Base-by-base conservation (phyloP, 2,113 vertebrate genomes). In the Brachirus orientalis region DNA sequence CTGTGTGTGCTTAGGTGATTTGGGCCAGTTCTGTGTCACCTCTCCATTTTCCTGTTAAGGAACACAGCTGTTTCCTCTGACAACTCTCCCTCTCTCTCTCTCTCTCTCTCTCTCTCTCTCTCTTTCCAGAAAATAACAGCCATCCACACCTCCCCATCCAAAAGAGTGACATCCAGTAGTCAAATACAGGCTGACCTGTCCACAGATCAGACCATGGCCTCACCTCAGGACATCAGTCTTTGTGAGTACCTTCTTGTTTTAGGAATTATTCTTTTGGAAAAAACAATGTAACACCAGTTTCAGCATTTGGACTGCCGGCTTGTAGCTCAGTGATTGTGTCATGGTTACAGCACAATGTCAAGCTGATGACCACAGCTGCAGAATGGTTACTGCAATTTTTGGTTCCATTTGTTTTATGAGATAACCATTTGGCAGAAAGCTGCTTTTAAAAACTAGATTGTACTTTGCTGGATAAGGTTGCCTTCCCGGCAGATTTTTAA, bases 121-220 rank as follows among this genome's bases (percentile, higher is more conserved):
- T 65, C 28, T 33, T 28, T 85, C 75, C 86, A 93, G 92, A 91
- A 92, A 89, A 83, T 76, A 33, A 64, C 76, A 67, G 7, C 43
- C 6, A 6, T 73, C 69, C 77, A 80, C 50, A 40, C 50, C 40
- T 67, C 70, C 17, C 46, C 72, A 4, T 62, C 87, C 57, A 79
- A 67, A 62, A 56, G 53, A 70, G 22, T 9, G 18, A 60, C 36
- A 28, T 67, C 82, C 54, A 71, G 62, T 37, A 19, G 37, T 40
- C 33, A 48, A 3, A 7, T 56, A 7, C 69, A 59, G 35, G 12
- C 65, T 16, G 69, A 77, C 38, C 44, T 43, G 1, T 40, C 84
- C 2, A 9, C 72, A 58, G 61, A 72, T 41, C 62, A 3, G 1
- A 61, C 52, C 47, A 88, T 86, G 87, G 75, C 76, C 47, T 82